Evolutionary conservation across 2,797 vertebrate species (phyloP).

Genomic region (Falco berigora): DNA sequence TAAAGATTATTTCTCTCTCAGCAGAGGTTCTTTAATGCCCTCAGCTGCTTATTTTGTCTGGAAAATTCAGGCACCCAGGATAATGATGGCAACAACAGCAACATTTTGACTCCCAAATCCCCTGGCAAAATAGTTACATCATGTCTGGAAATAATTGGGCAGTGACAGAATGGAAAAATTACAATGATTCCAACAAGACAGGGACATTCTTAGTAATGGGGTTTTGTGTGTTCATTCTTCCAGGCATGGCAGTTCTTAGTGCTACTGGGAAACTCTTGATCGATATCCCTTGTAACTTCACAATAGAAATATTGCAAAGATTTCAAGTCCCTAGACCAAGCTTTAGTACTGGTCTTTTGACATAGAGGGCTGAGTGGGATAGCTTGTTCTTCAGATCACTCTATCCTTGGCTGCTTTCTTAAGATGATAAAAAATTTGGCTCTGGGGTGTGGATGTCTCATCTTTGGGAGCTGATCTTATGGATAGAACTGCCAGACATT

Average conservation of each 20-base stretch:
- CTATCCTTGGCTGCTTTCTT: not conserved
- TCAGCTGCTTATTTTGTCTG: constrained; percentile 53
- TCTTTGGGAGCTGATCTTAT: not conserved
- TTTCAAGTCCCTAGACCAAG: not conserved
- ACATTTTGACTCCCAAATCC: constrained; percentile 57
- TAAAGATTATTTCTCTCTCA: constrained; percentile 11
- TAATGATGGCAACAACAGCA: not conserved
- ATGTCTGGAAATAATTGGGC: constrained; percentile 59
- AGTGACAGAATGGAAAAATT: constrained; percentile 60
- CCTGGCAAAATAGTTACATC: constrained; percentile 50
- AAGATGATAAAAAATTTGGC: not conserved
- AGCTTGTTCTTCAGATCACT: not conserved
- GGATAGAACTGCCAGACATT: not conserved
- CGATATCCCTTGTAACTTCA: not conserved
- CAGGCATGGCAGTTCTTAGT: not conserved
- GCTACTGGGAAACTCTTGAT: not conserved
- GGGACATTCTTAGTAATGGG: not conserved
- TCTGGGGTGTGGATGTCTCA: not conserved
- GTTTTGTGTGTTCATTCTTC: not conserved
- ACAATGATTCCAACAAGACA: constrained; percentile 16
- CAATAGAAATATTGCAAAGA: not conserved
- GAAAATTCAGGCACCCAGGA: constrained; percentile 59
- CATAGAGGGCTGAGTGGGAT: not conserved
- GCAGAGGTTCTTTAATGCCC: constrained; percentile 14
- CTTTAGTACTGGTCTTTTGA: not conserved